phyloP scores from a whole-genome alignment of 2,888 invertebrate species.

The Ceramica pisi region DNA sequence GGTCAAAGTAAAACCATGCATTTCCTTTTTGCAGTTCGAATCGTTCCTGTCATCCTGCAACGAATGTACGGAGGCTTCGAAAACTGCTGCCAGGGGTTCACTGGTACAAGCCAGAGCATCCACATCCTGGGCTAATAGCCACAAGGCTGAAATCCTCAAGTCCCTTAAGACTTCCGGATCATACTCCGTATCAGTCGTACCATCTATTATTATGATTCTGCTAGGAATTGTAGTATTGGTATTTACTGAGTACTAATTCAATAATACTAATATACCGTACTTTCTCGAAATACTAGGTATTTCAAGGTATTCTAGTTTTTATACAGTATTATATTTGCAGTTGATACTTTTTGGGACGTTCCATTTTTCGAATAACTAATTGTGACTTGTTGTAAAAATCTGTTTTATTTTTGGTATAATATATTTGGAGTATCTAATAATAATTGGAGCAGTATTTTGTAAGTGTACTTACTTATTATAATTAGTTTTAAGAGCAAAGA shows the following conservation, averaged over 20 bases:
- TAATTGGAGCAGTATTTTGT: slow-evolving; percentile 2
- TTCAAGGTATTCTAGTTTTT: neutral
- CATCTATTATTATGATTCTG: slow-evolving; percentile 67
- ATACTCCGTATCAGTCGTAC: slow-evolving; percentile 52
- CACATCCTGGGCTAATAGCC: slow-evolving; percentile 77
- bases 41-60: slow-evolving; percentile 76
- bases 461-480: slow-evolving; percentile 2
- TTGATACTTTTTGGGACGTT: neutral
- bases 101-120: slow-evolving; percentile 68
- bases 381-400: neutral
- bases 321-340: neutral
- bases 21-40: slow-evolving; percentile 76
- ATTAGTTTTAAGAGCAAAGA: slow-evolving; percentile 41
- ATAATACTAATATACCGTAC: neutral
- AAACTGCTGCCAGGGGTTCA: slow-evolving; percentile 67
- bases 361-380: neutral
- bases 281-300: neutral
- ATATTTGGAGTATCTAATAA: neutral
- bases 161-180: slow-evolving; percentile 68
- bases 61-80: slow-evolving; percentile 72
- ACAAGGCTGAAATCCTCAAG: slow-evolving; percentile 75
- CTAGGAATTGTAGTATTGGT: slow-evolving; percentile 29
- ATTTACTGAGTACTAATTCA: slow-evolving; percentile 23
- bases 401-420: too few species aligned
- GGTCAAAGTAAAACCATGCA: neutral